These are phyloP conservation scores for Xenus cinereus DNA, from an alignment of 2,113 vertebrate genomes.

Conservation along the genomic window DNA sequence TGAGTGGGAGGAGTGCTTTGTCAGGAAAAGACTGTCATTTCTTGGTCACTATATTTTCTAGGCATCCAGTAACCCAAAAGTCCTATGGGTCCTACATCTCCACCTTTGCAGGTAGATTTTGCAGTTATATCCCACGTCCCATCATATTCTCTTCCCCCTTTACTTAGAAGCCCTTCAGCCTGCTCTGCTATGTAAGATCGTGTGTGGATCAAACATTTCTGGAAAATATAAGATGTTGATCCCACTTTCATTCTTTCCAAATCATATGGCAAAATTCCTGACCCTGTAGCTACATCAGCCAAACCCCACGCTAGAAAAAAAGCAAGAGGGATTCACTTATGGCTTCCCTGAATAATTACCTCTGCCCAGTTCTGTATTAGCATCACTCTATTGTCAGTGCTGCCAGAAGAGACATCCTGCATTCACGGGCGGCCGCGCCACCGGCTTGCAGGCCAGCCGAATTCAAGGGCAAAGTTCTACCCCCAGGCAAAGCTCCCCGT, in stretches of 20 bases:
- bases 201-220: neutral
- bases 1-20: slow-evolving; percentile 25
- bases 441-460: neutral
- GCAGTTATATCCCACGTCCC: neutral
- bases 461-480: neutral
- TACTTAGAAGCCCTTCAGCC: neutral
- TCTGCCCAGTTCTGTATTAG: neutral
- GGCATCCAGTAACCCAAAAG: neutral
- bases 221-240: neutral
- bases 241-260: neutral
- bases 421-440: accelerated
- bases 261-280: neutral
- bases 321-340: neutral
- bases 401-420: slow-evolving; percentile 5
- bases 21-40: slow-evolving; percentile 7
- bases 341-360: neutral
- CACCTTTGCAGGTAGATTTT: neutral
- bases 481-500: neutral
- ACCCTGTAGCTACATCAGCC: neutral
- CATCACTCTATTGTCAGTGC: neutral
- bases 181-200: neutral
- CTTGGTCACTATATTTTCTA: neutral
- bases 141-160: neutral
- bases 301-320: neutral
- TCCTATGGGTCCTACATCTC: neutral